These are phyloP conservation scores for Hymenochirus boettgeri DNA, from an alignment of 2,113 vertebrate genomes.

Conservation along the genomic window DNA sequence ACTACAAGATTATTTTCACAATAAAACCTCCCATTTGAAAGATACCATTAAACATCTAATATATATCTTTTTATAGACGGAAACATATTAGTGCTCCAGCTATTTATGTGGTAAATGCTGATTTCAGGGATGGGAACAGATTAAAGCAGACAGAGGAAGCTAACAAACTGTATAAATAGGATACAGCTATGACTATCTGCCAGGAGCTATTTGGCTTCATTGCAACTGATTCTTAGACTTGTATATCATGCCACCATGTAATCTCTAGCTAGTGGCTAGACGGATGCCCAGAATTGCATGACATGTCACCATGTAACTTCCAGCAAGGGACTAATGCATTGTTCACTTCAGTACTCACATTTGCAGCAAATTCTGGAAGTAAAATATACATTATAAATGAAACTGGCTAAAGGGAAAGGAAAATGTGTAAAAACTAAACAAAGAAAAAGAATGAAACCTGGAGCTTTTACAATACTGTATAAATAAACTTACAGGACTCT, in stretches of 20 bases:
- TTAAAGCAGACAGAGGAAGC: conserved; percentile 1
- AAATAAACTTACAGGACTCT: too few relatives aligned
- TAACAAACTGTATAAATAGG: conserved; percentile 3
- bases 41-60: too few relatives aligned
- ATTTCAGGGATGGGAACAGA: background rate
- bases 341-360: background rate
- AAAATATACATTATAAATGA: background rate
- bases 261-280: background rate
- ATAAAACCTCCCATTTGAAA: too few relatives aligned
- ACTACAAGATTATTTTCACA: background rate
- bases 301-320: background rate
- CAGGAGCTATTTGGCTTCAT: background rate
- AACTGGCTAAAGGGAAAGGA: background rate
- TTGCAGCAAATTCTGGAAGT: background rate
- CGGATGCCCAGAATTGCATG: background rate
- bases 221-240: background rate
- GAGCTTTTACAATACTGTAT: too few relatives aligned
- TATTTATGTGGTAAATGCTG: conserved; percentile 1
- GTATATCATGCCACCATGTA: background rate
- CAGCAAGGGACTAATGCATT: background rate
- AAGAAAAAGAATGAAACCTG: too few relatives aligned
- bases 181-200: background rate
- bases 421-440: too few relatives aligned
- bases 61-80: background rate
- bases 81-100: background rate